Base-by-base conservation (phyloP, 2,888 invertebrate species). In the Agrotis clavis region DNA sequence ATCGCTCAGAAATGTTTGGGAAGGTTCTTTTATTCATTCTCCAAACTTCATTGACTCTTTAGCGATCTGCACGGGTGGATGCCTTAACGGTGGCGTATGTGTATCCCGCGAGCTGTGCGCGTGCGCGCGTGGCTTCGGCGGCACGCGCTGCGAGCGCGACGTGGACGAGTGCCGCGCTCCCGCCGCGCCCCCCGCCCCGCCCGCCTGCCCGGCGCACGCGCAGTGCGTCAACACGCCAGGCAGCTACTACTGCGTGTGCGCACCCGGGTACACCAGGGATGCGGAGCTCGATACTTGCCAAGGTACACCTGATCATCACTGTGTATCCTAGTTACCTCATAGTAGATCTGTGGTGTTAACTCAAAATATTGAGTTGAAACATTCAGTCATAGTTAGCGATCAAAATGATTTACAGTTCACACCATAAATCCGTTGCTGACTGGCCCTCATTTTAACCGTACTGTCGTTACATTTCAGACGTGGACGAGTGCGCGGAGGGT, bases 201-300 rank as follows among this genome's bases (percentile, higher is more conserved):
- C 74, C 88, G 96, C 97, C 76, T 99, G 99, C 94, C 97, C 98
- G 84, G 96, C 97, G 83, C 97, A 98, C 85, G 98, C 98, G 66
- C 96, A 97, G 68, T 99, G 99, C 94, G 97, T 98, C 93, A 99
- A 99, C 95, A 98, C 98, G 97, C 98, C 98, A 57, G 99, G 99
- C 85, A 98, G 98, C 97, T 98, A 98, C 95, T 98, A 98, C 93
- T 99, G 99, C 94, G 97, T 98, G 86, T 99, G 99, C 93, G 97
- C 97, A 13, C 83, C 97, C 97, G 99, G 99, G 6, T 99, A 98
- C 94, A 97, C 97, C 25, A 89, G 92, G 47, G 92, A 93, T 75
- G 97, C 97, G 74, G 96, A 96, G 62, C 96, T 97, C 14, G 92
- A 97, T 94, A 96, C 97, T 82, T 98, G 98, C 89, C 96, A 97